A percentile compares a stretch with the other conserved stretches of the same genome.
phyloP scores from a whole-genome alignment of 2,797 vertebrate genomes.

The Aplochiton taeniatus region DNA sequence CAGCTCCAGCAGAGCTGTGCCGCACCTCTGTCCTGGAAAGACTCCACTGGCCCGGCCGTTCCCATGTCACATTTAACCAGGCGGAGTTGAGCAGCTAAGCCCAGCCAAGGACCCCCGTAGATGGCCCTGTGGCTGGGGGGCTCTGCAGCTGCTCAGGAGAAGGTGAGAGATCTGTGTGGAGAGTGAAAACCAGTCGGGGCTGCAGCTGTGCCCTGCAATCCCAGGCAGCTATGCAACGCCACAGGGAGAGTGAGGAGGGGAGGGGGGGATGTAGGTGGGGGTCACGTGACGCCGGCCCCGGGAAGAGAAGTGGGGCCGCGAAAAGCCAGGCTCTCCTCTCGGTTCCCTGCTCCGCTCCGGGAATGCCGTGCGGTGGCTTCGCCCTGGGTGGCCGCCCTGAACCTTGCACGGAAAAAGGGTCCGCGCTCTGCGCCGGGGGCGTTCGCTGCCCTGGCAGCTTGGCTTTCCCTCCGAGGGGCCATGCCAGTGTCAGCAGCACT shows the following conservation, averaged over 20 bases:
- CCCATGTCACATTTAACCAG: background rate
- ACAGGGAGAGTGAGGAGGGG: no score
- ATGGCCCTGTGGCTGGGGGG: background rate
- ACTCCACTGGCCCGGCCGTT: background rate
- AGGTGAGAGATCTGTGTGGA: constrained; percentile 13
- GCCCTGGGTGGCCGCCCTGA: constrained; percentile 6
- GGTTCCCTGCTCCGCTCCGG: background rate
- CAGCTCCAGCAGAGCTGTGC: no score
- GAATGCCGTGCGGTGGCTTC: constrained; percentile 32
- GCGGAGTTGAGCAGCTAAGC: background rate
- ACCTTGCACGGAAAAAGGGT: constrained; percentile 26
- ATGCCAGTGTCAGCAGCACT: constrained; percentile 20
- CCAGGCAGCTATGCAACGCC: constrained; percentile 36
- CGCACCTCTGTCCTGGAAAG: no score
- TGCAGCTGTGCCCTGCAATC: constrained; percentile 57
- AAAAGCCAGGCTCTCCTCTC: background rate
- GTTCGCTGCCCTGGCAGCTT: constrained; percentile 36
- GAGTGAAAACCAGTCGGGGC: constrained; percentile 41
- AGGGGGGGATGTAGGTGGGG: background rate
- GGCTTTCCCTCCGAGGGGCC: constrained; percentile 34
- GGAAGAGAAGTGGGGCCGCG: background rate
- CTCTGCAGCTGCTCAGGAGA: background rate
- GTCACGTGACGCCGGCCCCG: constrained; percentile 38
- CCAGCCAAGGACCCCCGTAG: background rate
- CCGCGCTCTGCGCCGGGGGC: constrained; percentile 30